Evolutionary conservation across 2,888 invertebrate genomes (phyloP), one percentile per base, ranked within the genome.

Genomic region (Eupelmus urozonus): DNA sequence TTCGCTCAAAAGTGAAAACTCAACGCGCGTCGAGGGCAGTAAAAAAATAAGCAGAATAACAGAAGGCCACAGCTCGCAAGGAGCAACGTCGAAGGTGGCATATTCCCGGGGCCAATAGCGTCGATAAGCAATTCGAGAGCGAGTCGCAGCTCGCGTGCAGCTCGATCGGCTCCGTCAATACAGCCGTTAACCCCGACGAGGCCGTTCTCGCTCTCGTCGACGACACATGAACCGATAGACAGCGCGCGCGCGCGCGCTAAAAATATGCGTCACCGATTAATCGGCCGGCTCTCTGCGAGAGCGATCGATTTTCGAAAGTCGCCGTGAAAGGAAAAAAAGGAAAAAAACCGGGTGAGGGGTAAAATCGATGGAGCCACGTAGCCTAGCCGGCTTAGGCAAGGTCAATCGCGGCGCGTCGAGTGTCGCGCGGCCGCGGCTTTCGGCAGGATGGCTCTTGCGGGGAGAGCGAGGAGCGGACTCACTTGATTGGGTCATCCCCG

Each of bases 401-500:
- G 65, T 5, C 34, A 34, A 34, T 34, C 11, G 18, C 20, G 16
- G 13, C 0, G 25, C 40, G 5, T 2, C 13, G 29, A 13, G 5
- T 18, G 20, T 45, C 18, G 34, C 5, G 59, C 3, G 55, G 25
- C 27, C 7, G 23, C 18, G 62, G 45, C 18, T 9, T 60, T 20
- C 29, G 51, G 34, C 34, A 34, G 9, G 55, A 53, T 16, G 55
- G 55, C 5, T 29, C 53, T 11, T 9, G 34, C 69, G 57, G 74
- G 34, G 29, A 53, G 23, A 51, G 42, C 62, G 65, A 9, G 34
- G 34, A 9, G 34, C 45, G 9, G 45, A 45, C 9, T 45, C 13
- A 45, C 13, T 45, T 88, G 88, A 88, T 88, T 86, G 86, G 86
- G 85, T 86, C 87, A 84, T 89, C 88, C 85, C 89, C 88, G 87